Conservation (phyloP, 2,888 invertebrate species). For the Mechanitis messenoides region DNA sequence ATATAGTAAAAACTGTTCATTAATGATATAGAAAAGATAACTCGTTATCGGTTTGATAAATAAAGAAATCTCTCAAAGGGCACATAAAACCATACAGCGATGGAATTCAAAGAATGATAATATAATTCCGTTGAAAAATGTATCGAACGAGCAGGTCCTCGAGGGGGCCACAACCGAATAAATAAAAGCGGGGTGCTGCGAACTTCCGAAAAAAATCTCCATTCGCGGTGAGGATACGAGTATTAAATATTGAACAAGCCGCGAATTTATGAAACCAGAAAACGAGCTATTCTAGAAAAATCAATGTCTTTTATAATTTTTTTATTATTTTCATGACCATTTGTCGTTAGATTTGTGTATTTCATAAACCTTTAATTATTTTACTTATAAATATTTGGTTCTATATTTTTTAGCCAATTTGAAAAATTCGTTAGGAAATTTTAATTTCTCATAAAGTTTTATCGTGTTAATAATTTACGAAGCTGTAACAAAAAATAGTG, state of each 20-base stretch:
- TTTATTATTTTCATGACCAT: constrained; percentile 1
- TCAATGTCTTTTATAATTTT: constrained; percentile 13
- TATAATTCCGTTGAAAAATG: constrained; percentile 64
- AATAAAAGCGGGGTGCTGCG: constrained; percentile 32
- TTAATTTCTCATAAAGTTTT: not conserved
- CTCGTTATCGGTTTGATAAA: constrained; percentile 14
- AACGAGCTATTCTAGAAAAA: constrained; percentile 63
- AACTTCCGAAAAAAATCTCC: constrained; percentile 42
- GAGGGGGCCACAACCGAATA: constrained; percentile 35
- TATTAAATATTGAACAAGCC: constrained; percentile 72
- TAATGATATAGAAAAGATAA: constrained; percentile 9
- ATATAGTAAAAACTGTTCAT: too few species aligned
- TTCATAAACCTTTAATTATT: not conserved
- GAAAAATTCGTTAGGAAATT: not conserved
- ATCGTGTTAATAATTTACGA: not conserved
- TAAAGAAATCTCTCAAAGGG: constrained; percentile 22
- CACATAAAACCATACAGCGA: constrained; percentile 34
- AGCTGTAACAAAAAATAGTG: constrained; percentile 1
- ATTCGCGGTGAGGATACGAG: constrained; percentile 56
- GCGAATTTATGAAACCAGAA: constrained; percentile 74
- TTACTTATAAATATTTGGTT: not conserved
- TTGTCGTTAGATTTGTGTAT: not conserved
- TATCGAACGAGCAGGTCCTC: constrained; percentile 45
- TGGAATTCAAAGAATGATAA: constrained; percentile 49
- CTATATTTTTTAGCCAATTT: not conserved